Percentiles rank a stretch among this genome's conserved stretches.
phyloP scores from a whole-genome alignment of 2,888 invertebrate species.

The Lepidochrysops patricia region DNA sequence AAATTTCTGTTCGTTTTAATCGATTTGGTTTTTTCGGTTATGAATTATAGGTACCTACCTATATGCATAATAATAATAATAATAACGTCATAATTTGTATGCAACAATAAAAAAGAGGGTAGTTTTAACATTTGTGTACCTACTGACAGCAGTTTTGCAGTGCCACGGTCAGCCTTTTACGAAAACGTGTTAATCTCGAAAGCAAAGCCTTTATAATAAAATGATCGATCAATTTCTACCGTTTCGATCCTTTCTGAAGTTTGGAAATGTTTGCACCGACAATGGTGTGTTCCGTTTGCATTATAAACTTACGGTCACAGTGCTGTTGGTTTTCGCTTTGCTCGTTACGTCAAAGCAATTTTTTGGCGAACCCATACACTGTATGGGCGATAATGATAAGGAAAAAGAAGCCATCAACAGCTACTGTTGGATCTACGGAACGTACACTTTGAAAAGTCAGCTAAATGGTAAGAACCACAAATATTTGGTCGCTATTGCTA shows the following conservation, averaged over 20 bases:
- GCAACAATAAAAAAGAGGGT: neutral
- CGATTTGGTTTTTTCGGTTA: too few relatives aligned
- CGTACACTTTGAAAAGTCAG: slow-evolving; percentile 74
- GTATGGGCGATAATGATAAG: slow-evolving; percentile 71
- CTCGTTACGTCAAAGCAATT: slow-evolving; percentile 87
- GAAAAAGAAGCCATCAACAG: slow-evolving; percentile 80
- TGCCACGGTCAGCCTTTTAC: neutral
- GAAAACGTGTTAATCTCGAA: neutral
- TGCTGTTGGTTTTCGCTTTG: slow-evolving; percentile 82
- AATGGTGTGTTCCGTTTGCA: slow-evolving; percentile 84
- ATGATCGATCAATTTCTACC: slow-evolving; percentile 81
- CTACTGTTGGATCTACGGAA: slow-evolving; percentile 87
- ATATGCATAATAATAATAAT: too few relatives aligned
- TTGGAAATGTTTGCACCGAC: slow-evolving; percentile 80
- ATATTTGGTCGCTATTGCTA: neutral
- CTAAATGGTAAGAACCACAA: slow-evolving; percentile 41
- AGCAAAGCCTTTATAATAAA: slow-evolving; percentile 20
- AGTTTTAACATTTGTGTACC: neutral
- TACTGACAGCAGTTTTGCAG: neutral
- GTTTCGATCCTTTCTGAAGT: slow-evolving; percentile 78
- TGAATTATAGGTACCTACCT: too few relatives aligned
- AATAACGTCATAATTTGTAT: neutral
- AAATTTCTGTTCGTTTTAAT: too few relatives aligned
- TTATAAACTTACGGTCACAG: slow-evolving; percentile 81
- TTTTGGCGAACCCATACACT: slow-evolving; percentile 89